Conservation (phyloP, 2,797 vertebrate species). For the Melanotaenia pygmaea region DNA sequence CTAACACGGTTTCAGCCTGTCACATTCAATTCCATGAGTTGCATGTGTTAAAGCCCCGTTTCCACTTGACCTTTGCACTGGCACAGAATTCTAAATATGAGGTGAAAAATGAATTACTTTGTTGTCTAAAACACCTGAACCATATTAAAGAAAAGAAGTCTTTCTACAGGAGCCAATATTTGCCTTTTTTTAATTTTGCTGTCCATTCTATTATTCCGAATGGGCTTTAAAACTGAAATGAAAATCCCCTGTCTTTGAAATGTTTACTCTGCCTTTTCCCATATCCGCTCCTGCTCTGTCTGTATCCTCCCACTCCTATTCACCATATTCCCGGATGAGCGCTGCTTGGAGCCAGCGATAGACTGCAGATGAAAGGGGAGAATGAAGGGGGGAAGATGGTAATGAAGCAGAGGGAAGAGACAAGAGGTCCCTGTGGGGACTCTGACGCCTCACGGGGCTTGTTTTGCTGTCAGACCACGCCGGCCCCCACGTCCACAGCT, state of each 20-base stretch:
- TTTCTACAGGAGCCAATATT: slow-evolving; percentile 38
- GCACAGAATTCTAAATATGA: slow-evolving; percentile 22
- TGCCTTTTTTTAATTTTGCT: slow-evolving; percentile 30
- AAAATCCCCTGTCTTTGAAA: slow-evolving; percentile 70
- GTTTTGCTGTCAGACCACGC: slow-evolving; percentile 71
- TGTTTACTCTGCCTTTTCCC: slow-evolving; percentile 80
- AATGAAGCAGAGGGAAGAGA: slow-evolving; percentile 76
- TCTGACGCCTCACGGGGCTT: slow-evolving; percentile 67
- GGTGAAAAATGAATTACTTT: slow-evolving; percentile 40
- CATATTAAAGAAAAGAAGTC: slow-evolving; percentile 17
- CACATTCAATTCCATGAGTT: slow-evolving; percentile 31
- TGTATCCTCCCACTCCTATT: slow-evolving; percentile 69
- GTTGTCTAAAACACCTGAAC: slow-evolving; percentile 52
- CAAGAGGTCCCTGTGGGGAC: slow-evolving; percentile 69
- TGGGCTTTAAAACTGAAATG: slow-evolving; percentile 53
- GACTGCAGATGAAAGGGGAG: slow-evolving; percentile 76
- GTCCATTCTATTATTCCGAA: slow-evolving; percentile 39
- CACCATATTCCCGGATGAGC: slow-evolving; percentile 73
- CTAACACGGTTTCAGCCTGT: slow-evolving; percentile 30
- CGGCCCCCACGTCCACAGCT: slow-evolving; percentile 70
- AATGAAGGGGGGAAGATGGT: slow-evolving; percentile 70
- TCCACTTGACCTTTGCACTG: slow-evolving; percentile 27
- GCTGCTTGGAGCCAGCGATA: slow-evolving; percentile 70
- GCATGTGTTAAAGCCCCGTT: slow-evolving; percentile 40
- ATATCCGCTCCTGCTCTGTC: slow-evolving; percentile 72